These are phyloP conservation scores for Pseudomyrmex pallidus DNA, from an alignment of 1,140 invertebrate genomes.

Conservation along the genomic window DNA sequence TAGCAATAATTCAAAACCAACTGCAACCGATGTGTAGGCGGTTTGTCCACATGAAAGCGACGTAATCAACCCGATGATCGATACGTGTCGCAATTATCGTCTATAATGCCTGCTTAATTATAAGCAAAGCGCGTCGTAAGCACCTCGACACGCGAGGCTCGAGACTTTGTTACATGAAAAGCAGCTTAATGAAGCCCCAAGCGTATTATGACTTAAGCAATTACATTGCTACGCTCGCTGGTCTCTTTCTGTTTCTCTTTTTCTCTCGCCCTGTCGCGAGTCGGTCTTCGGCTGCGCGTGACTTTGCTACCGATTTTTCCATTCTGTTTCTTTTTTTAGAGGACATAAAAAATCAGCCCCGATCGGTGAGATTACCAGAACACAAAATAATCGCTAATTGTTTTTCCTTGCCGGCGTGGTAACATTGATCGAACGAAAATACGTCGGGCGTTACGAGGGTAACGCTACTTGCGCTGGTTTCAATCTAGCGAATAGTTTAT, in stretches of 20 bases:
- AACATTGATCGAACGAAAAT: conserved; percentile 24
- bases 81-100: conserved; percentile 45
- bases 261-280: conserved; percentile 20
- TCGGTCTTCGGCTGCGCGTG: conserved; percentile 50
- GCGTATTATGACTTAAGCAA: conserved; percentile 66
- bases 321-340: not conserved
- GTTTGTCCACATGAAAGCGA: conserved; percentile 11
- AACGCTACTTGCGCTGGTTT: not conserved
- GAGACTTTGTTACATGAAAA: conserved; percentile 79
- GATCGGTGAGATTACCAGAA: conserved; percentile 40
- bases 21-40: not conserved
- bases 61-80: conserved; percentile 32
- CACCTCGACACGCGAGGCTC: conserved; percentile 70
- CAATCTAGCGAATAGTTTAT: not conserved
- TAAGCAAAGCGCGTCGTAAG: conserved; percentile 68
- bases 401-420: conserved; percentile 1
- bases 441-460: not conserved
- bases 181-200: conserved; percentile 79
- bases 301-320: conserved; percentile 5
- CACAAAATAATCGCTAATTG: conserved; percentile 70
- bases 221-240: conserved; percentile 50
- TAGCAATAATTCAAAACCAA: conserved; percentile 33
- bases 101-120: conserved; percentile 33
- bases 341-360: conserved; percentile 3
- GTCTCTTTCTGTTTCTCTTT: not conserved